Percentiles rank a stretch among this genome's conserved stretches.
These are phyloP conservation scores for Choristoneura rosaceana DNA, from an alignment of 2,888 invertebrate species.

Conservation along the genomic window DNA sequence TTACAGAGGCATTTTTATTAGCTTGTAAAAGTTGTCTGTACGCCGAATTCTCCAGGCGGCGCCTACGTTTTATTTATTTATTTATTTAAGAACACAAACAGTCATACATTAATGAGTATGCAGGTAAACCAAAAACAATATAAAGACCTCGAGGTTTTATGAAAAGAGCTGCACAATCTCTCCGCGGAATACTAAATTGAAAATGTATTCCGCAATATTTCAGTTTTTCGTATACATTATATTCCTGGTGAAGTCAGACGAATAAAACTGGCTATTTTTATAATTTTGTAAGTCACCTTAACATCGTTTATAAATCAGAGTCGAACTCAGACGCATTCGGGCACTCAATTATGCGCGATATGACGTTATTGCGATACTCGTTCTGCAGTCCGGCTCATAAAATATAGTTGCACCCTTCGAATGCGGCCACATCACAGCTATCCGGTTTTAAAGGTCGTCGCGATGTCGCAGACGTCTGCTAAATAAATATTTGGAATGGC, in stretches of 20 bases:
- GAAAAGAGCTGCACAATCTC: neutral
- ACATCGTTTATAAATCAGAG: neutral
- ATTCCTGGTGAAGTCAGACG: neutral
- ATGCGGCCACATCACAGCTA: neutral
- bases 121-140: too few species aligned
- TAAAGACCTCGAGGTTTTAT: too few species aligned
- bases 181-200: conserved; percentile 4
- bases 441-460: conserved; percentile 21
- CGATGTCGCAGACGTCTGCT: conserved; percentile 1
- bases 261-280: neutral
- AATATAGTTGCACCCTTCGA: conserved; percentile 7
- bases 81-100: too few species aligned
- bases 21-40: neutral
- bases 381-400: conserved; percentile 11
- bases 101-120: too few species aligned
- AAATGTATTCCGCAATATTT: conserved; percentile 2
- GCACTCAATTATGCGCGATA: neutral
- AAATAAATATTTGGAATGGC: neutral
- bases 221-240: neutral
- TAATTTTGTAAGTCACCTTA: neutral
- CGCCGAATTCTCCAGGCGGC: neutral
- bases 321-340: neutral
- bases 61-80: too few species aligned
- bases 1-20: neutral
- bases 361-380: conserved; percentile 8